phyloP scores from a whole-genome alignment of 2,888 invertebrate genomes.

The Lomographa bimaculata region DNA sequence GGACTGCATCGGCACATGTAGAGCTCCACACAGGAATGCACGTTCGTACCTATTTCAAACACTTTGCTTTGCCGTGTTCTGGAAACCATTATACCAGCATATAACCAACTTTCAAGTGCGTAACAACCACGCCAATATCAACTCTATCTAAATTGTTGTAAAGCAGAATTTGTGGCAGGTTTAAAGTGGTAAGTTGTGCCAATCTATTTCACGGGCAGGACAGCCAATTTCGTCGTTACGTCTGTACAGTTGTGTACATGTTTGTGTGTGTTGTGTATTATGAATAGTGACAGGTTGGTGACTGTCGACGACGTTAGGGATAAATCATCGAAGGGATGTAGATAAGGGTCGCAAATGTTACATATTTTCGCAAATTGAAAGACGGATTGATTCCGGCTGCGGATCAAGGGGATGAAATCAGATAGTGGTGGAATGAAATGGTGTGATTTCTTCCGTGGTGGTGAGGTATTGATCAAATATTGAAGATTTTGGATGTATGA shows the following conservation, averaged over 20 bases:
- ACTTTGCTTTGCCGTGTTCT: constrained; percentile 35
- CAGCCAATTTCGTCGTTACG: constrained; percentile 62
- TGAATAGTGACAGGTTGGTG: constrained; percentile 15
- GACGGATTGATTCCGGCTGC: constrained; percentile 20
- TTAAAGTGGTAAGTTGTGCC: constrained; percentile 42
- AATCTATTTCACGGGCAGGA: constrained; percentile 60
- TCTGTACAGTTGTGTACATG: constrained; percentile 40
- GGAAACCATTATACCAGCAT: constrained; percentile 49
- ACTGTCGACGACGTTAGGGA: constrained; percentile 12
- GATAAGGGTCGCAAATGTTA: constrained; percentile 25
- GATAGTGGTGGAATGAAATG: constrained; percentile 13
- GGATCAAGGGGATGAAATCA: constrained; percentile 24
- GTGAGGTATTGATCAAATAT: no score
- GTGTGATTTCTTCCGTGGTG: constrained; percentile 7
- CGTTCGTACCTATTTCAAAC: constrained; percentile 39
- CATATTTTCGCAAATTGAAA: constrained; percentile 27
- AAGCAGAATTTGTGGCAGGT: constrained; percentile 13
- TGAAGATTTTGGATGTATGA: no score
- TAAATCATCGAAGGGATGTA: constrained; percentile 21
- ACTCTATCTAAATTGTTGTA: constrained; percentile 29
- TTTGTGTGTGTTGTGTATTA: constrained; percentile 13
- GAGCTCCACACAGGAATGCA: constrained; percentile 30
- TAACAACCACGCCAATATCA: constrained; percentile 26
- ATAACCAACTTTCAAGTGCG: constrained; percentile 32
- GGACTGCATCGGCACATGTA: constrained; percentile 19